Evolutionary conservation across 2,888 invertebrate genomes (phyloP), one percentile per base, ranked within the genome.

Genomic region (Callyntrura guangdongensis): DNA sequence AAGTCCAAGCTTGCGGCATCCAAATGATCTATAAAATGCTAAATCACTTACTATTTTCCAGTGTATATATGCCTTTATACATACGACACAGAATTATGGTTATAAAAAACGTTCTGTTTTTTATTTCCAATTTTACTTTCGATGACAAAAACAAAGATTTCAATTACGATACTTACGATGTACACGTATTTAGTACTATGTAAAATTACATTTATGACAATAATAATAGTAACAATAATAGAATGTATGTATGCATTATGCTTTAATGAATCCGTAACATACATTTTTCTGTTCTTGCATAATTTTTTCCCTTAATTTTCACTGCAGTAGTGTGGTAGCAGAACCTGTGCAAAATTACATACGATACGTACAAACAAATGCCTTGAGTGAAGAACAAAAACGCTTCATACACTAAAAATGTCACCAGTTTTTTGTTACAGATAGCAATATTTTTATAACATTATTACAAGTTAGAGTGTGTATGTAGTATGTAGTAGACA

Each of bases 71-170:
- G 36, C 36, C 3, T 36, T 36, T 36, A 36, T 12, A 14, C 22
- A 67, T 5, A 67, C n/a, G 12, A 4, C 36, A 36, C 25, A 64
- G 0, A 61, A 45, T 20, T 79, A 53, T 56, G 89, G 89, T 47
- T 84, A 89, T 85, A 89, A 89, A 89, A 84, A 89, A 89, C 89
- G 69, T 9, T 20, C 1, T 67, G 87, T 79, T 85, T 84, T 89
- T 89, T 89, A 89, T 89, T 89, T 89, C 89, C 89, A 85, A 61
- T 84, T 89, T 89, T 89, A 59, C 82, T 79, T 85, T 77, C 77
- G 36, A 77, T 84, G 77, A 89, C 84, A 89, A 84, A 81, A 27
- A 61, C 61, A 64, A 64, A 36, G 45, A 17, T 27, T 79, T 12
- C 12, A 61, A 82, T 61, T 47, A 82, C 64, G 64, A 82, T 79